Conservation (phyloP, 1,140 invertebrate genomes). For the Neodiprion pinetum region DNA sequence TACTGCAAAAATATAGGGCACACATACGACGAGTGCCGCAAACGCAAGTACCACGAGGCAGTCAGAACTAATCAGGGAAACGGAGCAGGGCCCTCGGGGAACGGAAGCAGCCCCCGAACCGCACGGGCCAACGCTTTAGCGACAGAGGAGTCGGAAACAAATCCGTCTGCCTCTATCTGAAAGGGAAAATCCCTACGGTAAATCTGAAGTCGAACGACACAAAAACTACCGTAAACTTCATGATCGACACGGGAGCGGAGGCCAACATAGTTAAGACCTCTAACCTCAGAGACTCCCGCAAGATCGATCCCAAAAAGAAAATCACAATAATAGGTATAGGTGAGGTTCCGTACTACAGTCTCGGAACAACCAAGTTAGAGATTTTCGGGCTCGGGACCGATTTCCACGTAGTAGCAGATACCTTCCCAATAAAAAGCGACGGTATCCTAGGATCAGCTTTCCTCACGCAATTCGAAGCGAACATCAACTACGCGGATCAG, state of each 20-base stretch:
- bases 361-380: not conserved
- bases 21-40: not conserved
- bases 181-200: conserved; percentile 1
- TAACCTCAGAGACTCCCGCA: not conserved
- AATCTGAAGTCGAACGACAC: not conserved
- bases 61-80: not conserved
- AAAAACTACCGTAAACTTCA: not conserved
- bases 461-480: not conserved
- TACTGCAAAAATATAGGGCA: not conserved
- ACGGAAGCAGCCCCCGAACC: not conserved
- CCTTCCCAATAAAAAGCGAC: not conserved
- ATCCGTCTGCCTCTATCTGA: not conserved
- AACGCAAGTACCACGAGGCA: not conserved
- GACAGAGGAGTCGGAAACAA: not conserved
- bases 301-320: not conserved
- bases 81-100: not conserved
- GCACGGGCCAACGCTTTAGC: not conserved
- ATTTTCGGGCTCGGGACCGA: not conserved
- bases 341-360: not conserved
- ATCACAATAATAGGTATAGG: not conserved
- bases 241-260: conserved; percentile 12
- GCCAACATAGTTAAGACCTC: conserved; percentile 10
- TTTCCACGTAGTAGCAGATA: not conserved
- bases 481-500: not conserved
- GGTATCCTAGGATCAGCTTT: conserved; percentile 14